These are phyloP conservation scores for Caenorhabditis afra DNA, from an alignment of 2,888 invertebrate genomes.

Conservation along the genomic window DNA sequence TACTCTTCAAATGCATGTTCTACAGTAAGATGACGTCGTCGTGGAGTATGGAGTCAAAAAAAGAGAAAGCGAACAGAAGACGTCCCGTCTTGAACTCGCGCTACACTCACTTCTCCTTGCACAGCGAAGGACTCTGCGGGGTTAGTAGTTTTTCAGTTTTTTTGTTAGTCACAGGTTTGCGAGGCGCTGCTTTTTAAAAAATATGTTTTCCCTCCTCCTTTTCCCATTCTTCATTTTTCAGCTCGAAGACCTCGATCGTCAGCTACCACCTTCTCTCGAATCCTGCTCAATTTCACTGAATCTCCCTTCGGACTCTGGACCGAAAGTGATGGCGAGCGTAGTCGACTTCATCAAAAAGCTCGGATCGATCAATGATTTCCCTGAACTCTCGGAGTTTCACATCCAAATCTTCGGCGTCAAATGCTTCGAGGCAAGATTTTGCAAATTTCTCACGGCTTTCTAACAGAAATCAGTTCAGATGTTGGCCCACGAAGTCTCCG, in stretches of 20 bases:
- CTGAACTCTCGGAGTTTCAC: constrained; percentile 58
- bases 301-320: constrained; percentile 19
- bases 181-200: no score
- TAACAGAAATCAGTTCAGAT: constrained; percentile 11
- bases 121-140: constrained; percentile 56
- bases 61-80: constrained; percentile 25
- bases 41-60: constrained; percentile 51
- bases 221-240: no score
- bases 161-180: no score
- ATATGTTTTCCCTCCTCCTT: no score
- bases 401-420: constrained; percentile 58
- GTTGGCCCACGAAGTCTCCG: constrained; percentile 2
- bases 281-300: constrained; percentile 55
- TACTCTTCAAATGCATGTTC: constrained; percentile 57
- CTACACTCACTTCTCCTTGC: constrained; percentile 53
- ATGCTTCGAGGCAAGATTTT: constrained; percentile 49
- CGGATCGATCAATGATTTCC: constrained; percentile 56
- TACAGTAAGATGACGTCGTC: constrained; percentile 50
- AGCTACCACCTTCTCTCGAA: constrained; percentile 52
- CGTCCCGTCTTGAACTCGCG: constrained; percentile 30
- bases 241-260: constrained; percentile 56
- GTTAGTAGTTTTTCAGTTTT: constrained; percentile 12
- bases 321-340: constrained; percentile 22
- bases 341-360: constrained; percentile 51
- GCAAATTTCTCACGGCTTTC: neutral